Conservation (phyloP, 2,797 vertebrate species). For the Momotus momota region DNA sequence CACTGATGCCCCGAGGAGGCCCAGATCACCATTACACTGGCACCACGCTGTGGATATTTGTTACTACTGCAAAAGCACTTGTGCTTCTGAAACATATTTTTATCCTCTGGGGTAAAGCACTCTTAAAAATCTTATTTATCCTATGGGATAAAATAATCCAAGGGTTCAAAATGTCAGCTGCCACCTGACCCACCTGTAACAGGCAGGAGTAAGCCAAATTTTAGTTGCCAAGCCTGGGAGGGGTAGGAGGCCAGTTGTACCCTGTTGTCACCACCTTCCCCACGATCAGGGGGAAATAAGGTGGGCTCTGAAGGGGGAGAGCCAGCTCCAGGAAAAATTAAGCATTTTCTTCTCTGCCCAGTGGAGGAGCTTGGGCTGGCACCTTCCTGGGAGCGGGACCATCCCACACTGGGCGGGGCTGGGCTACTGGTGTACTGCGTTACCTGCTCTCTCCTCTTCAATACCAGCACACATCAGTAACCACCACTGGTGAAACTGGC, state of each 20-base stretch:
- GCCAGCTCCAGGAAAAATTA: not conserved
- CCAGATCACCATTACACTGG: not conserved
- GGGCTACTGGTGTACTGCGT: not conserved
- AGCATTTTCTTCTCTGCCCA: accelerated
- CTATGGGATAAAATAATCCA: not conserved
- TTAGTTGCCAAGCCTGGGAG: accelerated
- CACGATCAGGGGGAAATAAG: accelerated
- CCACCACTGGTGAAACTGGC: accelerated
- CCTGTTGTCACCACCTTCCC: accelerated
- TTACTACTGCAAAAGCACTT: slow-evolving; percentile 5
- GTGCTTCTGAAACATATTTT: not conserved
- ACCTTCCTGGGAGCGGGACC: accelerated
- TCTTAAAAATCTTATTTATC: not conserved
- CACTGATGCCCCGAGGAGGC: accelerated
- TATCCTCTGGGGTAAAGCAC: not conserved
- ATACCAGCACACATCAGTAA: not conserved
- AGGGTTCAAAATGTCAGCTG: not conserved
- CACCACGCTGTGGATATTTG: slow-evolving; percentile 58
- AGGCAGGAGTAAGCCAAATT: not conserved
- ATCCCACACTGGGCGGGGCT: accelerated
- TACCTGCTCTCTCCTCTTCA: not conserved
- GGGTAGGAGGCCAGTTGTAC: accelerated
- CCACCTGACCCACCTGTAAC: not conserved
- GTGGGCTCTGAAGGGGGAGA: accelerated
- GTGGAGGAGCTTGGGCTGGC: not conserved